Evolutionary conservation across 2,797 vertebrate species (phyloP).

Genomic region (Fratercula arctica): DNA sequence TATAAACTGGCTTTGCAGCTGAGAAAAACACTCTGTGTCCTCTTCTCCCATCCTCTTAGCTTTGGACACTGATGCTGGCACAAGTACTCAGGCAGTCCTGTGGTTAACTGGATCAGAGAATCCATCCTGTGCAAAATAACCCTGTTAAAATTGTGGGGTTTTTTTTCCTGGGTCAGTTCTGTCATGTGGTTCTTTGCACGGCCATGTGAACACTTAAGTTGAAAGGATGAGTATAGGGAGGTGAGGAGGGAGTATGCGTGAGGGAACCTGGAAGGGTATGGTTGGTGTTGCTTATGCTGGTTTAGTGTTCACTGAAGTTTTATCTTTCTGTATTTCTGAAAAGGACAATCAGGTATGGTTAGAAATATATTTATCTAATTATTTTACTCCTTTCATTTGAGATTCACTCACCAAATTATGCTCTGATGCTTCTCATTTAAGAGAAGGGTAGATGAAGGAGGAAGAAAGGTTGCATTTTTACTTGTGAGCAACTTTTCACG

Average conservation of each 20-base stretch:
- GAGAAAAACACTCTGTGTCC: neutral
- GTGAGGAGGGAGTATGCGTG: neutral
- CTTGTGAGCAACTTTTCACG: neutral
- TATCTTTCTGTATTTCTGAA: conserved; percentile 27
- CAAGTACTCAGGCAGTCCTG: neutral
- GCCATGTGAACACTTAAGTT: neutral
- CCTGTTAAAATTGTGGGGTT: neutral
- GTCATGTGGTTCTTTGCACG: neutral
- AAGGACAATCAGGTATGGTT: neutral
- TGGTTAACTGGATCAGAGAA: conserved; percentile 9
- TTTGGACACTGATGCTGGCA: neutral
- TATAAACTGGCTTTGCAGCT: neutral
- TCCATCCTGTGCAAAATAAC: conserved; percentile 1
- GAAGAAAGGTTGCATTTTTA: neutral
- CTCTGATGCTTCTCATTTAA: neutral
- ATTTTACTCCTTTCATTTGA: neutral
- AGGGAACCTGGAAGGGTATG: neutral
- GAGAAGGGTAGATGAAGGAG: neutral
- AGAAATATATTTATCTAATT: conserved; percentile 27
- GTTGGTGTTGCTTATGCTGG: neutral
- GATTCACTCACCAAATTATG: neutral
- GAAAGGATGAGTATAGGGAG: neutral
- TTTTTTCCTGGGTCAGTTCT: neutral
- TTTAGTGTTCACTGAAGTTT: conserved; percentile 1
- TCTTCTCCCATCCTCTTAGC: neutral